Base-by-base conservation (phyloP, 2,888 invertebrate species). In the Epirrita christyi region DNA sequence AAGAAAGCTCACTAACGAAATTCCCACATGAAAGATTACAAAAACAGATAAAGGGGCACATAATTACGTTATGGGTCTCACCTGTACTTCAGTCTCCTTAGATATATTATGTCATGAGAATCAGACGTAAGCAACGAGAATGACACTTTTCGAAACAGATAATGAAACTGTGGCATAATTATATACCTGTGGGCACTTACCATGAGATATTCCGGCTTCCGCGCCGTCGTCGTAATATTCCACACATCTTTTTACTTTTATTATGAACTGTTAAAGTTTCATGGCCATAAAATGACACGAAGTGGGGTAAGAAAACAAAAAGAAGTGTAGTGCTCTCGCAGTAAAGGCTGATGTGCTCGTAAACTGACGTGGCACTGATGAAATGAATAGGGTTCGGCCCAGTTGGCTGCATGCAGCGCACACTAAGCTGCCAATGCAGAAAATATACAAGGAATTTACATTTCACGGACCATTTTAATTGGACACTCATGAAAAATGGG, bases 271-370 rank as follows among this genome's bases (percentile, higher is more conserved):
- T 82, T 78, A 79, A 80, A 61, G 80, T 72, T 79, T 76, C 70
- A 75, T 70, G 70, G 66, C 66, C 69, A 71, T 80, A 80, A 81
- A 78, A 78, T 70, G 75, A 73, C 76, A 70, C 76, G 72, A 73
- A 78, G 76, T 71, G 64, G 70, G 67, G 70, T 69, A 71, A 70
- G 71, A 71, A 74, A 77, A 85, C 77, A 86, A 84, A 78, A 80
- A 70, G 76, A 80, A 70, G 76, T 77, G 72, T 80, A 84, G 85
- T 78, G 77, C 78, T 78, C 81, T 85, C 70, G 75, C 73, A 75
- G 80, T 82, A 81, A 86, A 81, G 75, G 75, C 74, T 73, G 74
- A 79, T 76, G 75, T 74, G 81, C 79, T 86, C 86, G 79, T 87
- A 88, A 86, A 86, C 76, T 79, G 76, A 71, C 74, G 75, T 67